Conservation (phyloP, 2,113 vertebrate genomes). For the Cynopterus brachyotis region DNA sequence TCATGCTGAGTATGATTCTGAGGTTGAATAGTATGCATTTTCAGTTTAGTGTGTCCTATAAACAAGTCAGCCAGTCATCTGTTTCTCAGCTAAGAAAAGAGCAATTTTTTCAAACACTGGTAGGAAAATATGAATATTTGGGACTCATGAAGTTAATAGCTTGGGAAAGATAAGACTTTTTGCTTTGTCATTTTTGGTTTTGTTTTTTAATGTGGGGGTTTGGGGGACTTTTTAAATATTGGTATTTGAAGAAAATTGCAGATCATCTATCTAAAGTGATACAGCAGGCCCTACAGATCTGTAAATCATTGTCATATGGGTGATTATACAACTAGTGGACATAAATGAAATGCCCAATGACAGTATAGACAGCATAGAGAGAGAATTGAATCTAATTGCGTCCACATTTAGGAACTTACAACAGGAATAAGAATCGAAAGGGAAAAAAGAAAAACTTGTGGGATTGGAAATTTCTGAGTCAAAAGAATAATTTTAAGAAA, state of each 20-base stretch:
- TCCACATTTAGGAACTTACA: background rate
- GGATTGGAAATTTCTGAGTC: background rate
- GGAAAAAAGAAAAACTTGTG: background rate
- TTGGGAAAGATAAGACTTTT: background rate
- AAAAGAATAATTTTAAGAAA: slow-evolving; percentile 11
- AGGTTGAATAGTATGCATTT: background rate
- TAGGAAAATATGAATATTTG: slow-evolving; percentile 24
- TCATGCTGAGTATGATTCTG: background rate
- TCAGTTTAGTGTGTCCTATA: background rate
- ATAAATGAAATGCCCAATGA: background rate
- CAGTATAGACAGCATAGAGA: background rate
- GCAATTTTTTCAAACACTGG: background rate
- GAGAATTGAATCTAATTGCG: background rate
- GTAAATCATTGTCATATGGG: background rate
- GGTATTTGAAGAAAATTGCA: background rate
- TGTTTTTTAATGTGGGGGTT: background rate
- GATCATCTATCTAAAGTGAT: background rate
- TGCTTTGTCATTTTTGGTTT: background rate
- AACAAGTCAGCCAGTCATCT: background rate
- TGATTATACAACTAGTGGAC: background rate
- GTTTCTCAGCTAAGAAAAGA: slow-evolving; percentile 36
- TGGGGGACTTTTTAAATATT: background rate
- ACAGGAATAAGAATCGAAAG: background rate
- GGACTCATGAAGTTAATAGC: background rate
- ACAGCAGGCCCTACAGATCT: background rate